Base-by-base conservation (phyloP, 2,888 invertebrate species). In the Andrena minutula region DNA sequence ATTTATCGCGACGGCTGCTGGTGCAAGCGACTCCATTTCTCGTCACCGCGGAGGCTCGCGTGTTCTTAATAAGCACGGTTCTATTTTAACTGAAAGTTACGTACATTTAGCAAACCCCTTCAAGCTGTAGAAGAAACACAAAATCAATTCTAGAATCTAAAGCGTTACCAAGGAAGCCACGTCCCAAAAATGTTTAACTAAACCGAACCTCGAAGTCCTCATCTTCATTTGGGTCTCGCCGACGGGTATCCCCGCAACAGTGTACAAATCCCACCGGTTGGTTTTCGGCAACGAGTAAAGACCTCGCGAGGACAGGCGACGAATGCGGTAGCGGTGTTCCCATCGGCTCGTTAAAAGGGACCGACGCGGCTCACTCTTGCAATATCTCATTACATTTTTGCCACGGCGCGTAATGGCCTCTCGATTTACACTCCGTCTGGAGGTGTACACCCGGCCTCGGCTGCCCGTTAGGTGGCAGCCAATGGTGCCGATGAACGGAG, bases 371-470 rank as follows among this genome's bases (percentile, higher is more conserved):
- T 78, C 20, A 10, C 53, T 56, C 26, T 74, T 66, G 85, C 82
- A 83, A 86, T 88, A 89, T 84, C 86, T 89, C 89, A 89, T 89
- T 87, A 88, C 84, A 88, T 87, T 88, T 89, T 88, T 89, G 86
- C 85, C 84, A 82, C 78, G 84, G 75, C 77, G 76, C 87, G 86
- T 90, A 90, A 91, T 91, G 88, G 89, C 86, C 88, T 88, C 88
- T 89, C 90, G 88, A 90, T 91, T 90, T 91, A 89, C 90, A 88
- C 90, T 89, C 72, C 58, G 23, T 49, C 49, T n/a, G 28, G 76
- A 28, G 35, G 65, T 66, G 74, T 64, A 58, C 84, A 58, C 61
- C 49, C n/a, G 72, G 53, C 26, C 32, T 16, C 23, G 56, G 65
- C 58, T 63, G 75, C 70, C 80, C 71, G 88, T 88, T 88, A 88